Evolutionary conservation across 2,113 vertebrate species (phyloP).

Genomic region (Hylia prasina): DNA sequence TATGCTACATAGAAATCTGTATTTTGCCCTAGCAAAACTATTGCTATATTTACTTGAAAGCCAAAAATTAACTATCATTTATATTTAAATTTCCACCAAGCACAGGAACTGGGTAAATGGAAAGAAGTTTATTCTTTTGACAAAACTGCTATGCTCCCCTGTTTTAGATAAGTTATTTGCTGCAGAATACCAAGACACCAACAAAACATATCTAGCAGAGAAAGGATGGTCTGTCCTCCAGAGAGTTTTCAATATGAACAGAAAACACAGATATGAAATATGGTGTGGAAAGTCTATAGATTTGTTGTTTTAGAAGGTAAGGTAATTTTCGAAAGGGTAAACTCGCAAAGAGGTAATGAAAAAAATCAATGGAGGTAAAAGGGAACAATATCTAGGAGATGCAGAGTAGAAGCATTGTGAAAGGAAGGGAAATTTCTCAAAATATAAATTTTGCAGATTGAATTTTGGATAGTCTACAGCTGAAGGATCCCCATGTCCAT

Average conservation of each 20-base stretch:
- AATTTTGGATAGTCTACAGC: neutral
- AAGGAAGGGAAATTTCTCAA: neutral
- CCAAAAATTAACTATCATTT: neutral
- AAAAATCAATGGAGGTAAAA: neutral
- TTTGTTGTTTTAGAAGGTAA: neutral
- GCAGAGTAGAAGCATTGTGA: neutral
- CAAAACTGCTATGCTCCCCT: neutral
- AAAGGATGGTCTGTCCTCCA: neutral
- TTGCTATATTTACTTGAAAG: neutral
- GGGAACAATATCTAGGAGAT: neutral
- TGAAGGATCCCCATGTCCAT: neutral
- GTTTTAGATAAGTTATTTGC: neutral
- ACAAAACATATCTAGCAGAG: neutral
- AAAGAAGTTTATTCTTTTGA: neutral
- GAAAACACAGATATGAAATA: neutral
- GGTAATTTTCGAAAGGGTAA: neutral
- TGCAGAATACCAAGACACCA: neutral
- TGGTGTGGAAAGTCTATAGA: neutral
- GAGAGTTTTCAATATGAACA: neutral
- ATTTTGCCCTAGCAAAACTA: neutral
- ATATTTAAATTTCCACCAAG: neutral
- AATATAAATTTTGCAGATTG: neutral
- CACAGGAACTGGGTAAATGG: neutral
- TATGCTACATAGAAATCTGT: neutral
- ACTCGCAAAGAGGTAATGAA: neutral